Evolutionary conservation across 2,888 invertebrate species (phyloP).

Genomic region (Hyposoter didymator): DNA sequence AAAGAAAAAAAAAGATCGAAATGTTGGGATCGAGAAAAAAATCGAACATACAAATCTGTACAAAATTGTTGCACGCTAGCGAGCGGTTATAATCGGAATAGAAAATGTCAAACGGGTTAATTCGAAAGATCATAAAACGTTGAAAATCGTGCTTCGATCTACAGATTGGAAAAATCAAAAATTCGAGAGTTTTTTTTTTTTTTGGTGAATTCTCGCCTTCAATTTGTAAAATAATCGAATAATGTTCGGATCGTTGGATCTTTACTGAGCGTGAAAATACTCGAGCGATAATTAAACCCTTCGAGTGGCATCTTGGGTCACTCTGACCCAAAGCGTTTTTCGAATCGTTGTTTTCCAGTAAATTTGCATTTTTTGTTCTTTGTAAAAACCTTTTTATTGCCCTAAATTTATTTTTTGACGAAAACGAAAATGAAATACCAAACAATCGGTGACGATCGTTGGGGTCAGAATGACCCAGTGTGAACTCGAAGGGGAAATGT

Average conservation of each 20-base stretch:
- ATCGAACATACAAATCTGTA: not conserved
- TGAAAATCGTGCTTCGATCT: slow-evolving; percentile 25
- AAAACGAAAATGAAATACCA: no score
- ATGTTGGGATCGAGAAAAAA: slow-evolving; percentile 6
- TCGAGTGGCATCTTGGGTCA: not conserved
- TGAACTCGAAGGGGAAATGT: not conserved
- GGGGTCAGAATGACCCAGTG: no score
- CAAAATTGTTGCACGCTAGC: slow-evolving; percentile 35
- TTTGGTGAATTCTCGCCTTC: no score
- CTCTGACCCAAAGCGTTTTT: no score
- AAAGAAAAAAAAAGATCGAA: slow-evolving; percentile 65
- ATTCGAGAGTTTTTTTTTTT: slow-evolving; percentile 10
- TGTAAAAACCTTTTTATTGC: not conserved
- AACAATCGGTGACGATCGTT: no score
- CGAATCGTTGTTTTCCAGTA: no score
- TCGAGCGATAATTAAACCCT: not conserved
- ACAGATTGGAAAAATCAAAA: not conserved
- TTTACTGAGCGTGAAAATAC: no score
- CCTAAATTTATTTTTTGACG: not conserved
- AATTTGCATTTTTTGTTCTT: not conserved
- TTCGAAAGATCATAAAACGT: slow-evolving; percentile 36
- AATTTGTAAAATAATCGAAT: no score
- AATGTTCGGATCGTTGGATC: no score
- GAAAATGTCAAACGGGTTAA: slow-evolving; percentile 31
- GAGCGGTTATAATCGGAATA: slow-evolving; percentile 33